Evolutionary conservation across 2,113 vertebrate species (phyloP).

Genomic region (Camelus dromedarius): DNA sequence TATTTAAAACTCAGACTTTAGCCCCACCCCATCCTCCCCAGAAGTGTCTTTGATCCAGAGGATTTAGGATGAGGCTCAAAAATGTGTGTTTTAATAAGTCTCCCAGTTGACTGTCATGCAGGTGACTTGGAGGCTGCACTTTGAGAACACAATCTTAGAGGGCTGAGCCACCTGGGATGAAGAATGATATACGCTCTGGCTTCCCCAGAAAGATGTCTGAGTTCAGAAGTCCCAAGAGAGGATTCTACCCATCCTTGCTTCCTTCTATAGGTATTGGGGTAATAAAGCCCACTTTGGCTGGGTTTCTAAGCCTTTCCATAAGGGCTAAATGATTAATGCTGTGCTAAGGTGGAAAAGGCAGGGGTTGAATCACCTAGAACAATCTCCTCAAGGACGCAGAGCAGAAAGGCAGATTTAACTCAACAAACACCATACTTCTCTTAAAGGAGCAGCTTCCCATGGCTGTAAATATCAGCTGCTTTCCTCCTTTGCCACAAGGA

Average conservation of each 20-base stretch:
- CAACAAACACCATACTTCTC: not conserved
- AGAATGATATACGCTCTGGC: not conserved
- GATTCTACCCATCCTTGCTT: not conserved
- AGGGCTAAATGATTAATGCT: not conserved
- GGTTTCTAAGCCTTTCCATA: not conserved
- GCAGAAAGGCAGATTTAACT: not conserved
- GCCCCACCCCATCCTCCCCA: no score
- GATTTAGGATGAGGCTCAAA: not conserved
- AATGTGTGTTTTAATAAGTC: not conserved
- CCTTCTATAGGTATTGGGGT: not conserved
- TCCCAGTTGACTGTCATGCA: not conserved
- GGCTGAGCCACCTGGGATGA: not conserved
- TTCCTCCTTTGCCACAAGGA: conserved; percentile 29
- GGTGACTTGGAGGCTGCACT: not conserved
- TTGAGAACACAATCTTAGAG: not conserved
- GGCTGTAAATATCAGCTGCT: not conserved
- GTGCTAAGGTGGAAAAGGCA: not conserved
- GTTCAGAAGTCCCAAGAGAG: not conserved
- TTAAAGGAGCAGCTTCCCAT: not conserved
- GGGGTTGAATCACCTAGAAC: not conserved
- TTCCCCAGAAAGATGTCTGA: not conserved
- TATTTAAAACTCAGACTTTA: not conserved
- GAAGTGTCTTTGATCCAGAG: not conserved
- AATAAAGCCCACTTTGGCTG: not conserved
- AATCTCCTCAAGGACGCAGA: not conserved